Evolutionary conservation across 2,113 vertebrate species (phyloP).

Genomic region (Trematomus loennbergii): DNA sequence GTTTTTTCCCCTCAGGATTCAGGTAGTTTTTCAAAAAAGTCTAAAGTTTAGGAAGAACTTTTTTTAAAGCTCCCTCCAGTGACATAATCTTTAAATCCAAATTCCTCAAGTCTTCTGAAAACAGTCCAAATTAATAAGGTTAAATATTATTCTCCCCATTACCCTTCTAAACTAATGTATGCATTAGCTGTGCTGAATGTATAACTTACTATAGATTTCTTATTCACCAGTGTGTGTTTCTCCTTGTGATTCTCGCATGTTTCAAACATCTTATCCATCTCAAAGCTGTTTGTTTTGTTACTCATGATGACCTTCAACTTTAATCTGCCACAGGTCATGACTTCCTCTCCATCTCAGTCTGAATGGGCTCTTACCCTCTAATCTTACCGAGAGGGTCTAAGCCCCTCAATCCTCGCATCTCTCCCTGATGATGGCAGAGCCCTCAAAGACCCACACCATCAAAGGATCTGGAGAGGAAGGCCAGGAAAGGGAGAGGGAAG

Average conservation of each 20-base stretch:
- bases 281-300: constrained; percentile 13
- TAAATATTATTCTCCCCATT: constrained; percentile 16
- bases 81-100: constrained; percentile 17
- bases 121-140: background rate
- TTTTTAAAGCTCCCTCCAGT: background rate
- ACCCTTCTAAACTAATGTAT: background rate
- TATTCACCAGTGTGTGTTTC: background rate
- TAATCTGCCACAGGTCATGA: constrained; percentile 40
- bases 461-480: constrained; percentile 28
- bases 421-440: constrained; percentile 49
- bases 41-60: constrained; percentile 21
- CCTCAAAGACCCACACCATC: constrained; percentile 47
- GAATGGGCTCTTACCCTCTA: constrained; percentile 46
- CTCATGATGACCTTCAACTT: constrained; percentile 54
- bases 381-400: constrained; percentile 45
- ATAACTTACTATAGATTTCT: background rate
- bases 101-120: constrained; percentile 12
- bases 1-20: background rate
- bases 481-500: constrained; percentile 11
- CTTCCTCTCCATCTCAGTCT: constrained; percentile 40
- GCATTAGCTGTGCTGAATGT: background rate
- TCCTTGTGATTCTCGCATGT: background rate
- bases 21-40: constrained; percentile 9
- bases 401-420: constrained; percentile 58
- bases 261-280: background rate